Percentiles rank a stretch among this genome's conserved stretches.
These are phyloP conservation scores for Beris morrisii DNA, from an alignment of 2,888 invertebrate species.

Conservation along the genomic window DNA sequence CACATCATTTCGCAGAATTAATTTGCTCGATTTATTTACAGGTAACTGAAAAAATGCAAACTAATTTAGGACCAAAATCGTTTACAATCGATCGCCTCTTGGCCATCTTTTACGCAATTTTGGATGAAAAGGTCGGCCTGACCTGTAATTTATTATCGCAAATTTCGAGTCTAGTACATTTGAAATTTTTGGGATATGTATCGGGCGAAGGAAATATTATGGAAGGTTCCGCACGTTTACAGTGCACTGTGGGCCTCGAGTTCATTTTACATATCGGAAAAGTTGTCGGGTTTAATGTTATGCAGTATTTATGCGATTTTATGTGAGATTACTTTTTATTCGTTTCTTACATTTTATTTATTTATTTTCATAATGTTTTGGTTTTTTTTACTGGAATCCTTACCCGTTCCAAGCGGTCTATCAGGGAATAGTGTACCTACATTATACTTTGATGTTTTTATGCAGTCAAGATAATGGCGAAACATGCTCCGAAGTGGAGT, in stretches of 20 bases:
- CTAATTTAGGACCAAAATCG: constrained; percentile 78
- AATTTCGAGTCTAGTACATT: constrained; percentile 81
- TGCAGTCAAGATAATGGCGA: too few species aligned
- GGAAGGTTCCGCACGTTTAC: constrained; percentile 77
- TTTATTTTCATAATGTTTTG: too few species aligned
- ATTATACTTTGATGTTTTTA: too few species aligned
- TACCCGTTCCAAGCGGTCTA: too few species aligned
- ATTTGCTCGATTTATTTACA: constrained; percentile 35
- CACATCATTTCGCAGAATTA: neutral
- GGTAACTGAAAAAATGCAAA: constrained; percentile 63
- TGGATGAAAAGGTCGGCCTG: constrained; percentile 80
- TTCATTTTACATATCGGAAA: constrained; percentile 77
- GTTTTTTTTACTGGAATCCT: too few species aligned
- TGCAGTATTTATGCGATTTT: constrained; percentile 76
- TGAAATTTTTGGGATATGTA: constrained; percentile 72
- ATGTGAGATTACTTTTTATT: constrained; percentile 48
- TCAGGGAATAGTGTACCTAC: too few species aligned
- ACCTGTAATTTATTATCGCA: constrained; percentile 86
- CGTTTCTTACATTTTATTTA: too few species aligned
- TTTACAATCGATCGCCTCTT: constrained; percentile 80
- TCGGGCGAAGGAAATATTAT: constrained; percentile 71
- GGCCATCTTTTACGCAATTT: constrained; percentile 87
- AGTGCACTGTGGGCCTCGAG: constrained; percentile 82
- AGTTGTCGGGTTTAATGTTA: constrained; percentile 73
- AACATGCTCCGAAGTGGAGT: too few species aligned